Evolutionary conservation across 2,888 invertebrate species (phyloP).

Genomic region (Xanthorhoe designata): DNA sequence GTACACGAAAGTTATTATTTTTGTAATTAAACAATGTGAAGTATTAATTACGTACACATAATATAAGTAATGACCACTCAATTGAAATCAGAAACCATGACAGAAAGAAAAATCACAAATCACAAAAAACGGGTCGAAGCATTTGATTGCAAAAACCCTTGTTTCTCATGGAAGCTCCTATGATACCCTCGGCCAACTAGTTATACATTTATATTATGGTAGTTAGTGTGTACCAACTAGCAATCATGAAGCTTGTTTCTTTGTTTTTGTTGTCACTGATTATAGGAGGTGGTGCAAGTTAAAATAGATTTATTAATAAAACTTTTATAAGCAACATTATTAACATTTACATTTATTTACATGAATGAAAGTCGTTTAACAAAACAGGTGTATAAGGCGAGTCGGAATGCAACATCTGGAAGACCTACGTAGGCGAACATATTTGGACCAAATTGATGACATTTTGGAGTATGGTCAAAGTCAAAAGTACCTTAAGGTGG

Average conservation of each 20-base stretch:
- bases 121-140: conserved; percentile 13
- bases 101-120: neutral
- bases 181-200: conserved; percentile 17
- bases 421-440: too few species aligned
- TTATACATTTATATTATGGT: neutral
- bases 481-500: too few species aligned
- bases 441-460: too few species aligned
- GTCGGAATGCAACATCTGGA: too few species aligned
- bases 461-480: too few species aligned
- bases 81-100: conserved; percentile 22
- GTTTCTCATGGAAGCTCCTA: conserved; percentile 34
- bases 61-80: neutral
- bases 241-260: conserved; percentile 10
- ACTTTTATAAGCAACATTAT: too few species aligned
- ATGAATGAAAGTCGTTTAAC: too few species aligned
- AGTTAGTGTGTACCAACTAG: neutral
- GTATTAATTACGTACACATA: neutral
- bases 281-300: conserved; percentile 17
- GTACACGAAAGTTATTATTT: too few species aligned
- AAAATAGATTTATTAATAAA: neutral
- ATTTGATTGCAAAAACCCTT: conserved; percentile 26
- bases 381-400: too few species aligned
- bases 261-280: conserved; percentile 34
- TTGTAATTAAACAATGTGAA: neutral
- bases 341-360: too few species aligned